These are phyloP conservation scores for Andrena bicolor DNA, from an alignment of 2,888 invertebrate genomes.

Conservation along the genomic window DNA sequence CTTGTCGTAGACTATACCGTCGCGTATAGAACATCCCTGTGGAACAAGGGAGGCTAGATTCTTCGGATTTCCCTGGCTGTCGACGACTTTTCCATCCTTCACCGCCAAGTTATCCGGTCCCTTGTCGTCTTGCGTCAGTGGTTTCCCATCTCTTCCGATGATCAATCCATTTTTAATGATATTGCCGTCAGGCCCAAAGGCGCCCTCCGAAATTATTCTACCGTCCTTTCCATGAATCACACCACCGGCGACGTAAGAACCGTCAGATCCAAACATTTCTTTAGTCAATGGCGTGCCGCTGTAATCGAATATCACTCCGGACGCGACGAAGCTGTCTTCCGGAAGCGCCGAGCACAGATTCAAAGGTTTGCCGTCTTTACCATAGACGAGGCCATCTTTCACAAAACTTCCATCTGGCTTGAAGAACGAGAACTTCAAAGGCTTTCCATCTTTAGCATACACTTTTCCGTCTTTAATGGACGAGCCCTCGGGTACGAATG, in stretches of 20 bases:
- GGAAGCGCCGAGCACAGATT: conserved; percentile 78
- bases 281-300: conserved; percentile 77
- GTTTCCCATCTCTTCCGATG: conserved; percentile 80
- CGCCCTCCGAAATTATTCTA: conserved; percentile 76
- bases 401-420: conserved; percentile 82
- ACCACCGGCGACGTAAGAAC: conserved; percentile 80
- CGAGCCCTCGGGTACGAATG: conserved; percentile 80
- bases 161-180: conserved; percentile 81
- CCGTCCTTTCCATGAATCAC: conserved; percentile 79
- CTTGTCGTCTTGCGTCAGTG: conserved; percentile 80
- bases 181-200: conserved; percentile 81
- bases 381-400: conserved; percentile 80
- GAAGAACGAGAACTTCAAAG: conserved; percentile 79
- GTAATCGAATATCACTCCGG: conserved; percentile 80
- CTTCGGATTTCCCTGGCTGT: conserved; percentile 76
- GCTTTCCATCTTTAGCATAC: conserved; percentile 79
- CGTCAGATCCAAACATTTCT: conserved; percentile 81
- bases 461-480: conserved; percentile 80
- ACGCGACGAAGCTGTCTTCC: conserved; percentile 79
- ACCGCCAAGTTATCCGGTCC: conserved; percentile 80
- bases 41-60: conserved; percentile 80
- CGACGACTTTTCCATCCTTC: conserved; percentile 81
- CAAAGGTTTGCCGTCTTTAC: conserved; percentile 78
- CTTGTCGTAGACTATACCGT: conserved; percentile 79
- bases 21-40: conserved; percentile 81